Percentiles rank a stretch among this genome's conserved stretches.
These are phyloP conservation scores for Neotoxoptera formosana DNA, from an alignment of 1,140 invertebrate species.

Conservation along the genomic window DNA sequence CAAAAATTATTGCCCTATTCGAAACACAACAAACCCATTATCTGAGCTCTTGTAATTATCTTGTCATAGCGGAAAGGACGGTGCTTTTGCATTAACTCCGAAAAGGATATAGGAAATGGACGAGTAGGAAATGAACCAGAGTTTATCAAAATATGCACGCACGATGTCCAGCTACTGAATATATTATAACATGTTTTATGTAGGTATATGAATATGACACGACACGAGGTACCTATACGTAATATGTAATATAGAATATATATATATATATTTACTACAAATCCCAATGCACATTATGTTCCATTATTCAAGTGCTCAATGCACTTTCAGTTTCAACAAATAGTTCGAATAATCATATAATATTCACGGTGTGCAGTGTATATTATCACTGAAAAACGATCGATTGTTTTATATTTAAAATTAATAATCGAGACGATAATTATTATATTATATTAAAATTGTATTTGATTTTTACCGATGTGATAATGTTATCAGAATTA, in stretches of 20 bases:
- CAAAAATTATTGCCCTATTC: not conserved
- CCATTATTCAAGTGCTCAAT: not conserved
- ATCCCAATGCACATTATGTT: not conserved
- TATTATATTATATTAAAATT: not conserved
- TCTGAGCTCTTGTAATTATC: not conserved
- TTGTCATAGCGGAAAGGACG: not conserved
- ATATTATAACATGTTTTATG: not conserved
- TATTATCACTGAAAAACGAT: not conserved
- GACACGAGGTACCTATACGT: not conserved
- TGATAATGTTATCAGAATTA: too few species aligned
- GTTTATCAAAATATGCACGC: not conserved
- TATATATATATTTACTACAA: not conserved
- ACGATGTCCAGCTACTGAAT: not conserved
- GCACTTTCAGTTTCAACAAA: not conserved
- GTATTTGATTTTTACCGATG: not conserved
- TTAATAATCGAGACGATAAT: not conserved
- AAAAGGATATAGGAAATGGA: not conserved
- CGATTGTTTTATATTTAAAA: not conserved
- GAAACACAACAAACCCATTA: conserved; percentile 5
- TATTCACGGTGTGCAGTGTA: not conserved
- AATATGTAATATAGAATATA: not conserved
- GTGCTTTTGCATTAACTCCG: conserved; percentile 14
- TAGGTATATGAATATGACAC: not conserved
- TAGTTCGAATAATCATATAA: not conserved
- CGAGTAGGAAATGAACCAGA: not conserved